Conservation (phyloP, 2,888 invertebrate species). For the Agrotis puta region DNA sequence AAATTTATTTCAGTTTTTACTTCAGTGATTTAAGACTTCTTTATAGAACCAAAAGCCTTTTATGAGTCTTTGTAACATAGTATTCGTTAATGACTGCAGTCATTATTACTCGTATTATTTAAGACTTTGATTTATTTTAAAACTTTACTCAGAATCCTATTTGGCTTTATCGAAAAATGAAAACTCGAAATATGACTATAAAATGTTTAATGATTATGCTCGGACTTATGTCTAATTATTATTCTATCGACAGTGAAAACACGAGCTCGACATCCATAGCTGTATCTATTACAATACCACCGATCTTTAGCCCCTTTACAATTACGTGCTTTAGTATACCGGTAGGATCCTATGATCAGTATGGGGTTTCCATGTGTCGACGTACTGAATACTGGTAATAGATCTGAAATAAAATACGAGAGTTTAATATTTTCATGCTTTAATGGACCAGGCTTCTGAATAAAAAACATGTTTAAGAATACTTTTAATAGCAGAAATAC, state of each 20-base stretch:
- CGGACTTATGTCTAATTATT: background rate
- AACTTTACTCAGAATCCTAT: no score
- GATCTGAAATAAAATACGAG: background rate
- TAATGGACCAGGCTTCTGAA: no score
- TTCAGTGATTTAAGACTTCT: no score
- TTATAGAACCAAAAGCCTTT: no score
- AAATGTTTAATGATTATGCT: conserved; percentile 1
- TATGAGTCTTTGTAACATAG: no score
- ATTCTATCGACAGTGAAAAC: background rate
- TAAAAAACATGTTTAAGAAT: no score
- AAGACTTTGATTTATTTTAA: background rate
- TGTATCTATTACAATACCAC: conserved; percentile 6
- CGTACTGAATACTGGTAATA: background rate
- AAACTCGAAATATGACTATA: background rate
- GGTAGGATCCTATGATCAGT: background rate
- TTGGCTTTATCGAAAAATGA: no score
- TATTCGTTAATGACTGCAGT: no score
- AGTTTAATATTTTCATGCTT: background rate
- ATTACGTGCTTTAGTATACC: background rate
- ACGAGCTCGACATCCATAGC: conserved; percentile 1
- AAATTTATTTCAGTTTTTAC: no score
- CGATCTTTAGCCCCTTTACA: background rate
- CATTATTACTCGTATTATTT: no score
- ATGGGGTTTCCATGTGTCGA: background rate
- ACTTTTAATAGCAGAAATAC: no score